Base-by-base conservation (phyloP, 2,888 invertebrate genomes). In the Agonopterix alstromeriana region DNA sequence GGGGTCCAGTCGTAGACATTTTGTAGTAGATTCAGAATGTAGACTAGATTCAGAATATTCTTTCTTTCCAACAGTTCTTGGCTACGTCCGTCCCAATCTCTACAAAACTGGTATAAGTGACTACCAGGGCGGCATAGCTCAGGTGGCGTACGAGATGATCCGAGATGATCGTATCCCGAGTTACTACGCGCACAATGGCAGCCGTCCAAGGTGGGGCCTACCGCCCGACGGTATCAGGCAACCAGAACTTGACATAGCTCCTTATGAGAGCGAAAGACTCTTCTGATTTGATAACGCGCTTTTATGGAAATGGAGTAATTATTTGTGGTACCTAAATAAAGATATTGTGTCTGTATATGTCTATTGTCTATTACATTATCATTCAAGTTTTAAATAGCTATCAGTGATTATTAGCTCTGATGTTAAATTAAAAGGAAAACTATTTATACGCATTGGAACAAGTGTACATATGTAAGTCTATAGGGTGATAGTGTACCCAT, bases 71-170 rank as follows among this genome's bases (percentile, higher is more conserved):
- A 4, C 73, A 88, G 87, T 78, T 35, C 63, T 68, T 9, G 79
- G 86, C 46, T 88, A 84, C 70, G 73, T 67, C 9, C 78, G 87
- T 0, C 76, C 74, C 0, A 65, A 70, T 43, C 50, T 67, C 1
- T 85, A 71, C 68, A 78, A 76, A 62, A 87, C 82, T 0, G 87
- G 81, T 1, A 49, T 80, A 17, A 76, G 70, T 38, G 83, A 83
- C 44, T 88, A 88, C 70, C 82, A 83, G 70, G 55, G 63, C 35
- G 62, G 73, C 61, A 79, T 77, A 55, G 85, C 80, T 0, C 78
- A 82, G 2, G 55, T 86, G 53, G 87, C 86, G 51, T 88, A 83
- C 59, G 82, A 84, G 57, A 59, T 82, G 75, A 68, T 87, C 2
- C 68, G 83, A 0, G 83, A 85, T 54, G 72, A 78, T 46, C 71